Percentiles rank a stretch among this genome's conserved stretches.
Conservation (phyloP, 2,797 vertebrate genomes). For the Crenuchus spilurus region DNA sequence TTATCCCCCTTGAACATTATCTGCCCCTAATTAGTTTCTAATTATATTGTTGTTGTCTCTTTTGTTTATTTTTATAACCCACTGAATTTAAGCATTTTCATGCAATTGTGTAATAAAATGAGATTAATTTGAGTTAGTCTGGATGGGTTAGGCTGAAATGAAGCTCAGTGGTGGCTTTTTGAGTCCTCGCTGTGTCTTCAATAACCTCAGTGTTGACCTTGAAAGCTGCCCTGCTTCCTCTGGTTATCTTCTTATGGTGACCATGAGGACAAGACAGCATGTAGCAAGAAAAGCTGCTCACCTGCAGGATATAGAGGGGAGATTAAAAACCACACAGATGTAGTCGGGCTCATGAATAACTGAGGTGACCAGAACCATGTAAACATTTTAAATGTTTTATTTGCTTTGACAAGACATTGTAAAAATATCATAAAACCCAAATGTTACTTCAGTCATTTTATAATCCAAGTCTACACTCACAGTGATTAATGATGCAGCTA, state of each 20-base stretch:
- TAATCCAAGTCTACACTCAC: no score
- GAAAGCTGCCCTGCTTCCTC: neutral
- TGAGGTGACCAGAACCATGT: neutral
- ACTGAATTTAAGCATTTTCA: neutral
- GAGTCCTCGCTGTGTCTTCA: neutral
- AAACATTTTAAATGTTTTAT: no score
- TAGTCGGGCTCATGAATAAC: no score
- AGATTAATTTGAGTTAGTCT: no score
- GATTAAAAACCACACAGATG: constrained; percentile 22
- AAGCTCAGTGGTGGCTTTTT: no score
- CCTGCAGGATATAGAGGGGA: neutral
- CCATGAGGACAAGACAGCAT: constrained; percentile 2
- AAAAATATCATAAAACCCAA: no score
- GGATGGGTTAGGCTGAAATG: neutral
- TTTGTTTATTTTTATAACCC: constrained; percentile 1
- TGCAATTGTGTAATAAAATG: neutral
- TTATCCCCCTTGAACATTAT: constrained; percentile 49
- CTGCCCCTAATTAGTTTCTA: constrained; percentile 52
- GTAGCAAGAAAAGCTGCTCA: constrained; percentile 18
- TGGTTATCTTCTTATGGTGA: constrained; percentile 24
- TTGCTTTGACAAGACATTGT: no score
- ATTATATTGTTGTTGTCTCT: constrained; percentile 30
- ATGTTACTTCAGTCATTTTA: no score
- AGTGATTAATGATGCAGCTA: no score
- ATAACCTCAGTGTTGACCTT: neutral